A percentile compares a stretch with the other conserved stretches of the same genome.
Evolutionary conservation across 2,113 vertebrate genomes (phyloP).

Genomic region (Panurus biarmicus): DNA sequence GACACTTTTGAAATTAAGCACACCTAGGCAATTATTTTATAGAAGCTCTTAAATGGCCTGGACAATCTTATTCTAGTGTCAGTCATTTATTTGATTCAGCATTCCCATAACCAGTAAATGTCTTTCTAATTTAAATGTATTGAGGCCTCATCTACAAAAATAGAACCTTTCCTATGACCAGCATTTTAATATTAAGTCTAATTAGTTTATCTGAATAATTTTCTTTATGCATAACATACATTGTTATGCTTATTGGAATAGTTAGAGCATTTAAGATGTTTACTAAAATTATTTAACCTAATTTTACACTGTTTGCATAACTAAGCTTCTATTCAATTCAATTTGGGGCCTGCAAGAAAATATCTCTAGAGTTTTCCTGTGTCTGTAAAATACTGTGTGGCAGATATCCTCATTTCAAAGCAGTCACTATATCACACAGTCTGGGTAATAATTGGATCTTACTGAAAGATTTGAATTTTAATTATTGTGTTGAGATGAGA

Average conservation of each 20-base stretch:
- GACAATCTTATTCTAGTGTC: neutral
- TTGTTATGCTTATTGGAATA: neutral
- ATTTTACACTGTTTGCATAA: neutral
- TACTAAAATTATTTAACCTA: neutral
- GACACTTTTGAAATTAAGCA: conserved; percentile 5
- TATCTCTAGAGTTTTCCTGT: neutral
- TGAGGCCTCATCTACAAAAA: neutral
- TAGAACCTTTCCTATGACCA: neutral
- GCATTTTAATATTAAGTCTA: neutral
- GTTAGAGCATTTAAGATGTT: neutral
- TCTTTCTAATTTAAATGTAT: conserved; percentile 17
- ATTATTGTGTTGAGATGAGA: neutral
- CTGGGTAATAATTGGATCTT: neutral
- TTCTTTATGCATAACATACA: neutral
- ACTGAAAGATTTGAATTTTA: neutral
- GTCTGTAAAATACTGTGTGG: neutral
- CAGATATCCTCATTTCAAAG: neutral
- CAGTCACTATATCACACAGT: neutral
- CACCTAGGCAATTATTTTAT: neutral
- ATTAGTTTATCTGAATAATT: neutral
- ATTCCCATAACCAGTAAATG: neutral
- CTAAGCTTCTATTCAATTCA: neutral
- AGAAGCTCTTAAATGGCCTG: neutral
- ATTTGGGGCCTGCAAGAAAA: neutral
- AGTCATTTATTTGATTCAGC: conserved; percentile 10